Base-by-base conservation (phyloP, 2,888 invertebrate genomes). In the Incurvaria masculella region DNA sequence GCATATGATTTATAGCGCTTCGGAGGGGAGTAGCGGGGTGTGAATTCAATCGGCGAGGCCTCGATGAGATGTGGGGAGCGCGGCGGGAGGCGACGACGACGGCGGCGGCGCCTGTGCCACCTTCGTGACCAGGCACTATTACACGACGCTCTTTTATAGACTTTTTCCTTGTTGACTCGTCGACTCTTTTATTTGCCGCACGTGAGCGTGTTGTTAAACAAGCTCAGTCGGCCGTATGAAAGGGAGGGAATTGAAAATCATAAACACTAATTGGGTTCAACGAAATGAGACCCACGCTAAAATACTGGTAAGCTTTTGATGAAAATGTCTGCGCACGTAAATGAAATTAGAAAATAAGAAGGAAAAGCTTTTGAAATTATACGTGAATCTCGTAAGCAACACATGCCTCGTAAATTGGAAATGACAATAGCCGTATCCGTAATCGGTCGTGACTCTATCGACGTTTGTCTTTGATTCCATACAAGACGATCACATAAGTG, bases 1-100 rank as follows among this genome's bases (percentile, higher is more conserved):
- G 76, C 70, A 62, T 70, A 72, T 78, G 75, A 78, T 76, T 78
- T 75, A 76, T 72, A 73, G 69, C 68, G n/a, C n/a, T n/a, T n/a
- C n/a, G n/a, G n/a, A n/a, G n/a, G n/a, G 63, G 69, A 66, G 60
- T 74, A 73, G 69, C 27, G 43, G 42, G 66, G 72, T 70, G 70
- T 69, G 69, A 72, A 72, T 69, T 69, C 66, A 69, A 69, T 70
- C 68, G 65, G 64, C 63, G 62, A 65, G 61, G 14, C 33, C 14
- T 33, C 33, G 14, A 33, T 33, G 14, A 33, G 33, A 33, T 14
- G 33, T 33, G 14, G 59, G 59, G 62, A 63, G 65, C 73, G 50
- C 76, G 73, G 74, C 73, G 68, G 74, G 75, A 67, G 72, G 72
- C 74, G 72, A 70, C 73, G 72, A 62, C 61, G 62, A 64, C 66